Evolutionary conservation across 2,113 vertebrate genomes (phyloP).

Genomic region (Chaetops frenatus): DNA sequence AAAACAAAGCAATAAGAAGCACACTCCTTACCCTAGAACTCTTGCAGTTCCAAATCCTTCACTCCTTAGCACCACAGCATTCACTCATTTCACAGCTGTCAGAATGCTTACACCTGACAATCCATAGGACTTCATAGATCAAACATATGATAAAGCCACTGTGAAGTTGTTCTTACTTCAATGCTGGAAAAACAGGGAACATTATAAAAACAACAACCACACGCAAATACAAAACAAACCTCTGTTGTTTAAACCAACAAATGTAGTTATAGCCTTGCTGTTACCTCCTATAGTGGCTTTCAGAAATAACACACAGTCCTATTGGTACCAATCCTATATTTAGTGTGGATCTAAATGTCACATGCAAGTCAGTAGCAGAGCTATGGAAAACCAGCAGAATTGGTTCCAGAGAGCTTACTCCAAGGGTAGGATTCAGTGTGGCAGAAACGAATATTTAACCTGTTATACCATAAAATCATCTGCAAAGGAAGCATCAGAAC

Average conservation of each 20-base stretch:
- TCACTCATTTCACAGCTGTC: background rate
- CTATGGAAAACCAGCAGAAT: background rate
- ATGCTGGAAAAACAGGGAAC: background rate
- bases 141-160: background rate
- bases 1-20: background rate
- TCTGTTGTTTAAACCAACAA: background rate
- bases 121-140: background rate
- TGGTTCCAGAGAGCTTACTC: background rate
- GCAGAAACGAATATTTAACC: background rate
- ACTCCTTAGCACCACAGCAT: background rate
- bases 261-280: background rate
- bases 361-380: accelerated
- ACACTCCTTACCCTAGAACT: background rate
- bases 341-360: background rate
- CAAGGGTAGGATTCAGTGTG: accelerated
- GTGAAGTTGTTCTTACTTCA: background rate
- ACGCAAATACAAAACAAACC: background rate
- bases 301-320: background rate
- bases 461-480: background rate
- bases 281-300: background rate
- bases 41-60: background rate
- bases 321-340: background rate
- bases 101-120: background rate
- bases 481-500: background rate
- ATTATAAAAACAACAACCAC: background rate